These are phyloP conservation scores for Ptychadena robeensis DNA, from an alignment of 2,797 vertebrate species.

Conservation along the genomic window DNA sequence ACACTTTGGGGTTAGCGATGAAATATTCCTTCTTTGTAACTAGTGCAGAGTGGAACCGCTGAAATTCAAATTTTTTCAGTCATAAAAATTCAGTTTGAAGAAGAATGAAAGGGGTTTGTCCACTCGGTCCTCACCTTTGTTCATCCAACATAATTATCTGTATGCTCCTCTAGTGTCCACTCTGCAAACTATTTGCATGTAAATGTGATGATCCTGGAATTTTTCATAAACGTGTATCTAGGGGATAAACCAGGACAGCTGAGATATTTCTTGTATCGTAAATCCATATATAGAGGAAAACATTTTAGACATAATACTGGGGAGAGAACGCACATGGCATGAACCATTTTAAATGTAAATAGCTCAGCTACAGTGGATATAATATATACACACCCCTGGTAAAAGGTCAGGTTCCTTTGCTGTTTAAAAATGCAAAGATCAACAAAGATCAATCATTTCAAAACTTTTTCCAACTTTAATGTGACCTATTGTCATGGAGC, in stretches of 20 bases:
- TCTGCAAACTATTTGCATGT: not conserved
- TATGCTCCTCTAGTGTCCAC: not conserved
- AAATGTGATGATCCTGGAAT: not conserved
- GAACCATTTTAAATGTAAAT: no score
- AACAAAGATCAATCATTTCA: no score
- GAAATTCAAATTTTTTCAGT: not conserved
- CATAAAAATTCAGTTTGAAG: not conserved
- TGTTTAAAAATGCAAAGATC: no score
- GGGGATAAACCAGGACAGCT: not conserved
- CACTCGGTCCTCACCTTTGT: constrained; percentile 13
- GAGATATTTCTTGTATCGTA: not conserved
- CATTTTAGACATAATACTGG: no score
- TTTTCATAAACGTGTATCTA: not conserved
- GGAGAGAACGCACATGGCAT: no score
- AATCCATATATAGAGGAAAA: not conserved
- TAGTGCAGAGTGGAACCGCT: not conserved
- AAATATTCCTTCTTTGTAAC: constrained; percentile 8
- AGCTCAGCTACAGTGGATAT: no score
- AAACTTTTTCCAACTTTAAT: no score
- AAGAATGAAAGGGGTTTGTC: not conserved
- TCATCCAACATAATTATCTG: not conserved
- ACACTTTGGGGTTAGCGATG: constrained; percentile 12
- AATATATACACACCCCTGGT: no score
- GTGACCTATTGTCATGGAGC: no score
- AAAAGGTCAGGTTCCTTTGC: no score